phyloP scores from a whole-genome alignment of 2,797 vertebrate species.

The Arctocebus calabarensis region DNA sequence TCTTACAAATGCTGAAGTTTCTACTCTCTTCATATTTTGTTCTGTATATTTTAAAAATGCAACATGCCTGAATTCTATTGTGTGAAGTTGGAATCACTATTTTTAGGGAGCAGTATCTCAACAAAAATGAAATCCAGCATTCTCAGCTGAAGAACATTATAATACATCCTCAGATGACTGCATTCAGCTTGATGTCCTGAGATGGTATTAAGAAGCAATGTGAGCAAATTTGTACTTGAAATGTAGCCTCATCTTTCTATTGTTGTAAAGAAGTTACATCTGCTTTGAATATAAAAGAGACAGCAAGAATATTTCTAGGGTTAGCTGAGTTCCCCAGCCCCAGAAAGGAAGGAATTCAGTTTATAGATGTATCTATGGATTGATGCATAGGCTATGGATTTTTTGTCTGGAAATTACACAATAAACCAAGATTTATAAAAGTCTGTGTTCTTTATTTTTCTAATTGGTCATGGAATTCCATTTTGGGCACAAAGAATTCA shows the following conservation, averaged over 20 bases:
- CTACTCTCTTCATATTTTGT: constrained; percentile 26
- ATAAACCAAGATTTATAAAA: not conserved
- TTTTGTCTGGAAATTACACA: not conserved
- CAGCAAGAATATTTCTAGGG: not conserved
- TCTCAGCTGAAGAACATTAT: constrained; percentile 14
- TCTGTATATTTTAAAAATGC: constrained; percentile 9
- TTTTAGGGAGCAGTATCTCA: constrained; percentile 22
- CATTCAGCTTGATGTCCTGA: constrained; percentile 5
- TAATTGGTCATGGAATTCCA: not conserved
- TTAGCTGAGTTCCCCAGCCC: not conserved
- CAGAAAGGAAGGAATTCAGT: not conserved
- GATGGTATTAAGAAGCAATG: not conserved
- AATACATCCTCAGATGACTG: constrained; percentile 12
- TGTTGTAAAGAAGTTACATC: not conserved
- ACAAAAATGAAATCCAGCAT: constrained; percentile 56
- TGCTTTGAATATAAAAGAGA: constrained; percentile 45
- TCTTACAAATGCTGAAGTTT: constrained; percentile 36
- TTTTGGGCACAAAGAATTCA: not conserved
- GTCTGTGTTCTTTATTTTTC: not conserved
- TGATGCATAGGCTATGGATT: not conserved
- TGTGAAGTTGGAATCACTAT: constrained; percentile 35
- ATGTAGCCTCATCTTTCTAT: constrained; percentile 10
- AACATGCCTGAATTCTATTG: not conserved
- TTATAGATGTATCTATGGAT: not conserved
- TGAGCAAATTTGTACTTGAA: constrained; percentile 1